These are phyloP conservation scores for Cydia strobilella DNA, from an alignment of 1,140 invertebrate species.

Conservation along the genomic window DNA sequence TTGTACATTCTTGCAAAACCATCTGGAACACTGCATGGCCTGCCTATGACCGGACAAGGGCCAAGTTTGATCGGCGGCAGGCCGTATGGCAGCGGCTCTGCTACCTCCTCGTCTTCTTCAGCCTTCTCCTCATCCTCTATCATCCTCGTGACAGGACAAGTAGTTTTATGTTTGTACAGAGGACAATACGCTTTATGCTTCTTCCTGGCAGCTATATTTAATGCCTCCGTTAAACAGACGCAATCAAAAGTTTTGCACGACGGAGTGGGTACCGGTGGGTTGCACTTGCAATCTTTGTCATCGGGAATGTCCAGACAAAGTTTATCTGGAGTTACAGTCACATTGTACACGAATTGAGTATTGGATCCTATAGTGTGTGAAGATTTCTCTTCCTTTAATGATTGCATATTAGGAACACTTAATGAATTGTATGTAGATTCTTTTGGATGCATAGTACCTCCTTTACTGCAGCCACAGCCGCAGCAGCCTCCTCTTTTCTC, in stretches of 20 bases:
- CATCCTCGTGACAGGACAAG: constrained; percentile 66
- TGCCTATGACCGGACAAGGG: constrained; percentile 72
- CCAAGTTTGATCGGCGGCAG: constrained; percentile 68
- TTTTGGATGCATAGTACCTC: constrained; percentile 30
- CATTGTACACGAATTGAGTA: constrained; percentile 53
- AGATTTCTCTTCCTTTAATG: constrained; percentile 39
- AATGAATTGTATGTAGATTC: constrained; percentile 32
- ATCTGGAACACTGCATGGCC: constrained; percentile 67
- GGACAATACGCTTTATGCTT: constrained; percentile 67
- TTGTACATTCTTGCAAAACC: constrained; percentile 76
- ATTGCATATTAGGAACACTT: constrained; percentile 34
- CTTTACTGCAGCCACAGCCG: constrained; percentile 42
- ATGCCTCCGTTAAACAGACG: constrained; percentile 62
- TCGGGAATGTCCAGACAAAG: constrained; percentile 54
- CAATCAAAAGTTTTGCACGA: constrained; percentile 70
- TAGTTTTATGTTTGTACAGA: constrained; percentile 65
- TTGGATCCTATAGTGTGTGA: constrained; percentile 37
- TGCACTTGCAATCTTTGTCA: constrained; percentile 70
- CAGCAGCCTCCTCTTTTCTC: not conserved
- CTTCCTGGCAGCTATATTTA: constrained; percentile 59
- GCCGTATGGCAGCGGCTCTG: constrained; percentile 66
- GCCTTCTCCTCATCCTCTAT: constrained; percentile 62
- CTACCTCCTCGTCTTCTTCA: constrained; percentile 68
- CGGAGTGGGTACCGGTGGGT: constrained; percentile 61
- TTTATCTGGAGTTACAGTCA: constrained; percentile 44